Base-by-base conservation (phyloP, 2,888 invertebrate species). In the Drosophila diplacantha region DNA sequence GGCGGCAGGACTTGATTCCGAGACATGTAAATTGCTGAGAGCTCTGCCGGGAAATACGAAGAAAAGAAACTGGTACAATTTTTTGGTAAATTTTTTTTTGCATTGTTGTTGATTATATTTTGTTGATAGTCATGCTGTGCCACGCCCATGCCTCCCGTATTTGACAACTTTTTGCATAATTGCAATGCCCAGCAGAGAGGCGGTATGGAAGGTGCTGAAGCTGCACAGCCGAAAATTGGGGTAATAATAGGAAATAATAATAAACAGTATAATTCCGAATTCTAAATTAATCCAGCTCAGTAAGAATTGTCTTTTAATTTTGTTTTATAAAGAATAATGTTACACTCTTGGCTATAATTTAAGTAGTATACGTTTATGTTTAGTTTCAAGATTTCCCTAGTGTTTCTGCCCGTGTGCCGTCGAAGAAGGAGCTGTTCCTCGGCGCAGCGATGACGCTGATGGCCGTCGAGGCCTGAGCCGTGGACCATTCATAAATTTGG, bases 11-110 rank as follows among this genome's bases (percentile, higher is more conserved):
- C 22, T 41, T 71, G 71, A 75, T 54, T 53, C 59, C 72, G 72
- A 72, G 83, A 85, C 86, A 85, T 86, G 85, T 84, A 86, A 86
- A 86, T 86, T 86, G 82, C 71, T 66, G 44, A 50, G 51, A 56
- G 68, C 38, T 60, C 55, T 50, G 43, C 8, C 39, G 39, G 39
- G 49, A 58, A 66, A 59, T 34, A 52, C 24, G 31, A 43, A 35
- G 38, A 63, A 60, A 74, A 76, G 60, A 74, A 79, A 81, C 78
- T 79, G 72, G 81, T 73, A 71, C 75, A 72, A 73, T 76, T 79
- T 74, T 66, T 75, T 57, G 65, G 44, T 31, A 52, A 68, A 66
- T 75, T n/a, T n/a, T 20, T 44, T 61, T 52, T 57, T 39, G 39
- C 43, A 24, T 58, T 73, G 54, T 69, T 71, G 66, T 67, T 73